A percentile compares a stretch with the other conserved stretches of the same genome.
phyloP scores from a whole-genome alignment of 2,888 invertebrate genomes.

The Hydriomena furcata region DNA sequence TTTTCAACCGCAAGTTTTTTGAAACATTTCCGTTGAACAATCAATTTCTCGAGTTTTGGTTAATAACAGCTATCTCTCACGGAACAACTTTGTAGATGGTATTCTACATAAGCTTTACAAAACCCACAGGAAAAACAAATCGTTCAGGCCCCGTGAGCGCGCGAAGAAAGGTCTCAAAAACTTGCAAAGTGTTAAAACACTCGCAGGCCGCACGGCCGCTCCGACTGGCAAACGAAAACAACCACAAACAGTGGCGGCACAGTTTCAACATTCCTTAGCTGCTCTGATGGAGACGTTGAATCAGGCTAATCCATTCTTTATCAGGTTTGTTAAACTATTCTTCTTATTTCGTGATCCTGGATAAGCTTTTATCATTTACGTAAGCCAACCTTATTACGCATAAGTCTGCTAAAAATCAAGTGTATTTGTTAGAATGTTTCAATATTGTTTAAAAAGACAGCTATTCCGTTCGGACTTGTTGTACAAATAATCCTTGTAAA shows the following conservation, averaged over 20 bases:
- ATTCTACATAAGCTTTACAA: not conserved
- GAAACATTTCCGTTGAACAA: too few species aligned
- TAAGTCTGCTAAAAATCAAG: too few species aligned
- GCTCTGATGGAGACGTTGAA: slow-evolving; percentile 97
- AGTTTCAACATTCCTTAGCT: slow-evolving; percentile 96
- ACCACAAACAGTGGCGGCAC: slow-evolving; percentile 96
- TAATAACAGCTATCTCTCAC: too few species aligned
- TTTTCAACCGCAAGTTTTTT: too few species aligned
- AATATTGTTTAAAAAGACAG: too few species aligned
- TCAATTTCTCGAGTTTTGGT: too few species aligned
- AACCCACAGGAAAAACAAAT: slow-evolving; percentile 92
- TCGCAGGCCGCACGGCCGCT: slow-evolving; percentile 89
- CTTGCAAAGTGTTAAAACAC: slow-evolving; percentile 94
- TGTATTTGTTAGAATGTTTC: too few species aligned
- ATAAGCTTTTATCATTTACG: too few species aligned
- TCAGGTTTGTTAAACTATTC: slow-evolving; percentile 57
- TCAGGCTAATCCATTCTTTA: slow-evolving; percentile 86
- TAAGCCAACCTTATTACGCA: too few species aligned
- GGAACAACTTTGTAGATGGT: slow-evolving; percentile 21
- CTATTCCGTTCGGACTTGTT: too few species aligned
- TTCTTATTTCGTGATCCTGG: not conserved
- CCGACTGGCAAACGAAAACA: slow-evolving; percentile 89
- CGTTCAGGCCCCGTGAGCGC: slow-evolving; percentile 93
- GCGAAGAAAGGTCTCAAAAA: slow-evolving; percentile 95
- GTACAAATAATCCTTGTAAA: too few species aligned